Evolutionary conservation across 2,797 vertebrate species (phyloP), one percentile per base, ranked within the genome.

Genomic region (Picus viridis): DNA sequence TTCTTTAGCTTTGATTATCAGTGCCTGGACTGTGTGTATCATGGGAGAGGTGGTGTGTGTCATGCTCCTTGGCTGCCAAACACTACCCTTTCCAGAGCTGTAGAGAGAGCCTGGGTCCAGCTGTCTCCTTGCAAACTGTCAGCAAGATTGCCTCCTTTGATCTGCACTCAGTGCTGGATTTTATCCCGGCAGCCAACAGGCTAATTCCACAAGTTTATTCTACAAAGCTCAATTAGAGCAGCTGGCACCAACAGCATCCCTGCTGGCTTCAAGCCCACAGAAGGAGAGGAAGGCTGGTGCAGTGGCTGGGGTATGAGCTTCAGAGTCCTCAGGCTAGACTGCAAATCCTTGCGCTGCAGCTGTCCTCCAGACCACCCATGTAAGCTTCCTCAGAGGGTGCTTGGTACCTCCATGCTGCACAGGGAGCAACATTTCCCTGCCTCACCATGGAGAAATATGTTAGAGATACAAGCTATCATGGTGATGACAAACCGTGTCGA

Each of bases 131-230:
- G 6, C 75, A 80, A 92, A 93, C 56, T 57, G 30, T 67, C 76
- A 89, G 86, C 63, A 70, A 80, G 84, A 87, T 72, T 69, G 67
- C 76, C 53, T 87, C 53, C 86, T 94, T 92, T 94, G 92, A 93
- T 94, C 90, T 89, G 79, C 70, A 54, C 80, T 95, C 79, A 73
- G 86, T 1, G 6, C 82, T 88, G 90, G 88, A 94, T 96, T 94
- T 92, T 85, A 85, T 95, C 90, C 88, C 87, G 87, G 96, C 93
- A 94, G 88, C 92, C 82, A 96, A 94, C 94, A 89, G 92, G 94
- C 94, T 94, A 90, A 96, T 95, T 93, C 94, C 63, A 83, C 84
- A 87, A 83, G 93, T 96, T 96, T 94, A 90, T 92, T 95, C 90
- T 87, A 54, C 94, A 92, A 87, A 87, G 90, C 93, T 94, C 90